These are phyloP conservation scores for Holothuria leucospilota DNA, from an alignment of 53 echinoderm and acorn worm genomes.

Conservation along the genomic window DNA sequence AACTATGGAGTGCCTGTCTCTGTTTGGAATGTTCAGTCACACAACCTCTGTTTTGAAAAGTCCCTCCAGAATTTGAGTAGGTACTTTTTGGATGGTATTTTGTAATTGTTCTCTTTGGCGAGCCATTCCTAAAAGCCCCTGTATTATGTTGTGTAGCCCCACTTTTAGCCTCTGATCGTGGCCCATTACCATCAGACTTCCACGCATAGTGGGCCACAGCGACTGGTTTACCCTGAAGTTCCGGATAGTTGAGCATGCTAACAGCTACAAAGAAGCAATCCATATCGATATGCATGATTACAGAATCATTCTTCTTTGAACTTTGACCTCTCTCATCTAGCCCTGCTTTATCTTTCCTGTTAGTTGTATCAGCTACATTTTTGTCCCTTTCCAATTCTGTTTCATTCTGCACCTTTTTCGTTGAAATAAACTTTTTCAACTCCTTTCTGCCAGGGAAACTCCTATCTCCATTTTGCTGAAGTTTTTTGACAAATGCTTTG, in stretches of 20 bases:
- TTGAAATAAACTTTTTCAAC: constrained; percentile 39
- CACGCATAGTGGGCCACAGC: constrained; percentile 93
- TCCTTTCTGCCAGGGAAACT: constrained; percentile 81
- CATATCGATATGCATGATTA: constrained; percentile 98
- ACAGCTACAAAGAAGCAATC: constrained; percentile 99
- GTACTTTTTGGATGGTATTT: not conserved
- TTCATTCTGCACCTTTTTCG: not conserved
- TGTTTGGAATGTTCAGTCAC: not conserved
- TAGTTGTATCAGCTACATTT: not conserved
- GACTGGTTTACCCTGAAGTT: constrained; percentile 88
- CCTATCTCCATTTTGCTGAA: constrained; percentile 76
- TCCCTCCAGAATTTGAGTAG: not conserved
- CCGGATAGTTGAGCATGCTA: constrained; percentile 80
- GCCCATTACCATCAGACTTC: constrained; percentile 56
- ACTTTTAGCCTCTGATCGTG: constrained; percentile 62
- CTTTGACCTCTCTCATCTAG: not conserved
- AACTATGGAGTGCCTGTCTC: not conserved
- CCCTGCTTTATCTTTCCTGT: not conserved
- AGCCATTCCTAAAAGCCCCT: too few species aligned
- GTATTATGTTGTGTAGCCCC: not conserved
- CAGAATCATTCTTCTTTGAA: not conserved
- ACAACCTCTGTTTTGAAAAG: not conserved
- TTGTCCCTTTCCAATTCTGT: not conserved
- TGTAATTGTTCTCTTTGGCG: not conserved
- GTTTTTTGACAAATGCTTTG: constrained; percentile 87